Base-by-base conservation (phyloP, 2,113 vertebrate species). In the Riparia riparia region DNA sequence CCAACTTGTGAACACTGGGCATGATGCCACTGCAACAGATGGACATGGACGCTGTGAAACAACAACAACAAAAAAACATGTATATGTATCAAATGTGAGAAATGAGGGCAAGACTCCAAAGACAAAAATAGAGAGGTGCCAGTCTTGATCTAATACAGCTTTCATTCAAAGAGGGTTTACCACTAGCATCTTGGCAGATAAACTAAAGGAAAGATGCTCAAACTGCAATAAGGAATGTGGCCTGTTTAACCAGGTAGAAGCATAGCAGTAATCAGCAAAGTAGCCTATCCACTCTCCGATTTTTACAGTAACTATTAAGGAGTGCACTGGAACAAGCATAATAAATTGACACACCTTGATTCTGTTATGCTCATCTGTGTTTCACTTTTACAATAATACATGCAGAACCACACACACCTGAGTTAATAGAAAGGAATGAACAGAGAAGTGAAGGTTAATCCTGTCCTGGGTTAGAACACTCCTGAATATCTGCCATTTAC, bases 21-120 rank as follows among this genome's bases (percentile, higher is more conserved):
- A 89, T 42, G 53, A 60, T 90, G 88, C 94, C 94, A 57, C 86
- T 58, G 83, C 86, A 93, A 86, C 97, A 96, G 97, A 97, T 95
- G 97, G 96, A 54, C 88, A 64, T 39, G 69, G 85, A 78, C 13
- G 14, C 82, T 82, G 81, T 45, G 84, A 93, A 97, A 92, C 96
- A 95, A 90, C n/a, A n/a, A n/a, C n/a, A n/a, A n/a, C n/a, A 92
- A 94, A 94, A 92, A 90, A 76, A 31, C 86, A 34, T 70, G 86
- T 91, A 65, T 66, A 87, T 84, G 82, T 80, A 95, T 73, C 95
- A 94, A 95, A 88, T 79, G 77, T 73, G 87, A 97, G 93, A 94
- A 96, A 97, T 82, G 79, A 96, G 91, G 94, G 95, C 96, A 84
- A 57, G 83, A 56, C 92, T 97, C 96, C 96, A 96, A 95, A 92